Base-by-base conservation (phyloP, 2,113 vertebrate species). In the Reinhardtius hippoglossoides region DNA sequence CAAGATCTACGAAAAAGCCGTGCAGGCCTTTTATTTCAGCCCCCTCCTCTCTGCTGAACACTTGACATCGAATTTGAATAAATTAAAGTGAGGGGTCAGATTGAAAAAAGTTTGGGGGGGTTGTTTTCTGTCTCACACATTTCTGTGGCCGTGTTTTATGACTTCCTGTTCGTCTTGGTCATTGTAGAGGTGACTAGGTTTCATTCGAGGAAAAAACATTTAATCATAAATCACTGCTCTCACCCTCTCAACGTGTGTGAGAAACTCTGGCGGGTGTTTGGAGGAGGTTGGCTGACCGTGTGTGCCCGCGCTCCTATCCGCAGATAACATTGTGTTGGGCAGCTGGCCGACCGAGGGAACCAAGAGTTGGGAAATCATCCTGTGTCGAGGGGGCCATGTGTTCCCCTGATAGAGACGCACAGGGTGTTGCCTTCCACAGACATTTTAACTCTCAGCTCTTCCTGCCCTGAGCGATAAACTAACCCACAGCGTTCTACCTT, bases 281-380 rank as follows among this genome's bases (percentile, higher is more conserved):
- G 50, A 21, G 20, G 81, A 79, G 67, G 76, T 63, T 52, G 90
- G 59, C 50, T 82, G 89, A 78, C 62, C 74, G 54, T 74, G 75
- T 84, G 85, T 78, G 70, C 67, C 9, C 63, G 54, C 78, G 60
- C 65, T 80, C 82, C 72, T 72, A 81, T 86, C 86, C 31, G 54
- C 61, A 90, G 94, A 94, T 95, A 93, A 95, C 91, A 94, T 94
- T 95, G 93, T 94, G 68, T 87, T 60, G 52, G 68, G 70, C 74
- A 14, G 81, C 73, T 71, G 85, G 78, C 71, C 67, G 77, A 83
- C 87, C 44, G 78, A 58, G n/a, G 58, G 65, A 75, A 81, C 70
- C 56, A 37, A 74, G 48, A 60, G 62, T 65, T 57, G 78, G 87
- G 67, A 90, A 88, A 87, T 90, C 81, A 81, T 89, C 71, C 76